Evolutionary conservation across 2,113 vertebrate genomes (phyloP), one percentile per base, ranked within the genome.

Genomic region (Pluvialis apricaria): DNA sequence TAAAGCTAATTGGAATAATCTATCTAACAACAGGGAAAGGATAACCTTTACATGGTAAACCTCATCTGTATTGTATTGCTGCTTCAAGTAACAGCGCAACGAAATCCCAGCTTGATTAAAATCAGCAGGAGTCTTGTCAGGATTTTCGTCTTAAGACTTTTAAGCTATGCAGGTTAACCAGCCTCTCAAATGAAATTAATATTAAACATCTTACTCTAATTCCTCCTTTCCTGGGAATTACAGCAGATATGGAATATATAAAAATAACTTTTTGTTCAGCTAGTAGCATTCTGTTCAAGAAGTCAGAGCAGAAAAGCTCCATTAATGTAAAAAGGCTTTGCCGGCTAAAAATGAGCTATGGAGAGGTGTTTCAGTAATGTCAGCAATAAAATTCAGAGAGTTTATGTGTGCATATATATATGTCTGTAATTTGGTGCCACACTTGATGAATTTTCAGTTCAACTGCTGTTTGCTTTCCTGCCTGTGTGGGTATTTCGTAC

Each of bases 31-130:
- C 13, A 10, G 6, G 34, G 47, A 61, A 90, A 93, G 61, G 40
- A 91, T 69, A 88, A 72, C 16, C n/a, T 66, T 75, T 65, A 11
- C 31, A 3, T 31, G 52, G 34, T 86, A 61, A 91, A 87, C 29
- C n/a, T 93, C 44, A 47, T 83, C 69, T 64, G 31, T 61, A 65
- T 72, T 42, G 2, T 84, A 51, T 75, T 86, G 29, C 64, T 88
- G 82, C 90, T 81, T 75, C 44, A 86, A 93, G 60, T 78, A 95
- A 88, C 16, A 82, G 47, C 92, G 80, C 45, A 64, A 38, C 88
- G 72, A 96, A 94, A 96, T 94, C 92, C 42, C 52, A 83, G 57
- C 19, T 51, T 92, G 76, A 92, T 95, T 95, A 86, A 88, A 94
- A 92, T 94, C 77, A 52, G 47, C 91, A 86, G 91, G 82, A 93